Evolutionary conservation across 2,113 vertebrate species (phyloP).

Genomic region (Furnarius figulus): DNA sequence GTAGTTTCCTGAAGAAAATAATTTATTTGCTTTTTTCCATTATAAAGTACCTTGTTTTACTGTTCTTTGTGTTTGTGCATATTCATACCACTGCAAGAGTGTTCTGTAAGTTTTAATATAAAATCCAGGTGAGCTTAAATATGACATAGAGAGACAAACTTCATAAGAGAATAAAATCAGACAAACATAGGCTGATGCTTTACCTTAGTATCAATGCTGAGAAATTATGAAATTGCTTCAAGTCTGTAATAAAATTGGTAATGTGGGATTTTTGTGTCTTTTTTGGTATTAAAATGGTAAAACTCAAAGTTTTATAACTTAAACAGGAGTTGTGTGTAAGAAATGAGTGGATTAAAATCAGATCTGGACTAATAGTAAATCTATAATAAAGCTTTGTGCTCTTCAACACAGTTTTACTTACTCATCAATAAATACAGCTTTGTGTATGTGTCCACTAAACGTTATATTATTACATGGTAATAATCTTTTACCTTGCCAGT

Average conservation of each 20-base stretch:
- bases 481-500: neutral
- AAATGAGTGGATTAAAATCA: neutral
- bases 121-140: neutral
- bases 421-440: neutral
- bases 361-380: neutral
- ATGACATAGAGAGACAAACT: neutral
- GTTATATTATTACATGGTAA: neutral
- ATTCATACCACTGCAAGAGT: neutral
- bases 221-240: neutral
- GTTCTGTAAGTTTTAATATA: neutral
- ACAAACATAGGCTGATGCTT: neutral
- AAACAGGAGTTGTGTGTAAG: neutral
- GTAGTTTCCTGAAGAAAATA: neutral
- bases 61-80: neutral
- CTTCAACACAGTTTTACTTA: neutral
- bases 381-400: neutral
- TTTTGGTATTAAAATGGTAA: neutral
- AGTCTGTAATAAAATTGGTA: neutral
- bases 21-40: neutral
- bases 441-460: neutral
- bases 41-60: neutral
- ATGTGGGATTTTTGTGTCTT: rapidly evolving
- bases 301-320: neutral
- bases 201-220: neutral
- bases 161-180: neutral